phyloP scores from a whole-genome alignment of 1,140 invertebrate species.

The Psix sp. region DNA sequence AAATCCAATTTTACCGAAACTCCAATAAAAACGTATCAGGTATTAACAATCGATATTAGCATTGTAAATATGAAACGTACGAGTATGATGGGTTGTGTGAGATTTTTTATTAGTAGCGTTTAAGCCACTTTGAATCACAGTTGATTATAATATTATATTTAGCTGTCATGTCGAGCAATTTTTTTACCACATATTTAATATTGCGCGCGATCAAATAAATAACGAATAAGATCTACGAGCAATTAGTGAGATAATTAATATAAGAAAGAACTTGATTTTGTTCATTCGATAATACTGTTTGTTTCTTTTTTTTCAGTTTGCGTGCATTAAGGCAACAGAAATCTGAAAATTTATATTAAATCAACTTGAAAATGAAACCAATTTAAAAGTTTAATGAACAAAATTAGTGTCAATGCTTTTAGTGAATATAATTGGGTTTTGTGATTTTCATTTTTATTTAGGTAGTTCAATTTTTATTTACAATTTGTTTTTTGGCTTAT shows the following conservation, averaged over 20 bases:
- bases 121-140: slow-evolving; percentile 15
- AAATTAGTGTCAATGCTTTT: too few relatives aligned
- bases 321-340: too few relatives aligned
- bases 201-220: slow-evolving; percentile 19
- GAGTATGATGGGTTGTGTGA: slow-evolving; percentile 32
- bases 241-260: slow-evolving; percentile 25
- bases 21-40: slow-evolving; percentile 20
- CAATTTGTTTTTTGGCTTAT: too few relatives aligned
- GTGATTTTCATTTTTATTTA: too few relatives aligned
- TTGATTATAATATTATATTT: slow-evolving; percentile 23
- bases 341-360: slow-evolving; percentile 6
- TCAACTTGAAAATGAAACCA: slow-evolving; percentile 2
- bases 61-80: slow-evolving; percentile 36
- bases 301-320: too few relatives aligned
- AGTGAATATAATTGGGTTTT: too few relatives aligned
- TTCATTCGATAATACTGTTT: too few relatives aligned
- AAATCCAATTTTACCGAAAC: slow-evolving; percentile 24
- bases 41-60: slow-evolving; percentile 39
- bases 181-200: slow-evolving; percentile 43
- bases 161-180: slow-evolving; percentile 17
- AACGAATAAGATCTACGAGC: slow-evolving; percentile 24
- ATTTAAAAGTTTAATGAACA: too few relatives aligned
- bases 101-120: slow-evolving; percentile 33
- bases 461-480: too few relatives aligned
- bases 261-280: slow-evolving; percentile 2